These are phyloP conservation scores for Triplophysa dalaica DNA, from an alignment of 2,113 vertebrate species.

Conservation along the genomic window DNA sequence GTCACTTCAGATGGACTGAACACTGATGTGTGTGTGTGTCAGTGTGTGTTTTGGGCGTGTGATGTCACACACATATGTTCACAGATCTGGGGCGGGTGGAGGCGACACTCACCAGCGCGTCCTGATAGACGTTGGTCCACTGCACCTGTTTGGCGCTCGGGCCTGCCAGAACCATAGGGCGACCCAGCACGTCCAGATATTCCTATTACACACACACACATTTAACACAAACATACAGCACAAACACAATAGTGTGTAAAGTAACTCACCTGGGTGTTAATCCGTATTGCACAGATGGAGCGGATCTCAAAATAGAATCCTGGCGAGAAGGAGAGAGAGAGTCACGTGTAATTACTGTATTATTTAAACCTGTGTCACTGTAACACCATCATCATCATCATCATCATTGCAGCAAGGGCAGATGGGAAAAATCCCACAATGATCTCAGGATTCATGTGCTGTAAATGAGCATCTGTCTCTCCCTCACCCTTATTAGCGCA, in stretches of 20 bases:
- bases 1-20: background rate
- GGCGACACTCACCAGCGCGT: constrained; percentile 84
- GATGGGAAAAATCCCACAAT: background rate
- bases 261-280: constrained; percentile 79
- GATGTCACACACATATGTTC: constrained; percentile 5
- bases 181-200: constrained; percentile 94
- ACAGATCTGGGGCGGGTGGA: constrained; percentile 4
- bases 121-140: constrained; percentile 99
- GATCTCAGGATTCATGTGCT: background rate
- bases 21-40: background rate
- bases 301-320: constrained; percentile 84
- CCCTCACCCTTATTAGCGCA: constrained; percentile 94
- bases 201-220: constrained; percentile 76
- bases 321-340: constrained; percentile 54
- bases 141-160: constrained; percentile 95
- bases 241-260: constrained; percentile 19
- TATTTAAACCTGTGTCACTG: background rate
- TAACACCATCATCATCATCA: background rate
- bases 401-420: background rate
- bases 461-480: constrained; percentile 39
- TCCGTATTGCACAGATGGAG: constrained; percentile 82
- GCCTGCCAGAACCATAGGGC: constrained; percentile 97
- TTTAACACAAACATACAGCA: constrained; percentile 6
- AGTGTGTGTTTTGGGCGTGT: background rate
- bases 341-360: constrained; percentile 4